These are phyloP conservation scores for Ochlodes sylvanus DNA, from an alignment of 2,888 invertebrate genomes.

Conservation along the genomic window DNA sequence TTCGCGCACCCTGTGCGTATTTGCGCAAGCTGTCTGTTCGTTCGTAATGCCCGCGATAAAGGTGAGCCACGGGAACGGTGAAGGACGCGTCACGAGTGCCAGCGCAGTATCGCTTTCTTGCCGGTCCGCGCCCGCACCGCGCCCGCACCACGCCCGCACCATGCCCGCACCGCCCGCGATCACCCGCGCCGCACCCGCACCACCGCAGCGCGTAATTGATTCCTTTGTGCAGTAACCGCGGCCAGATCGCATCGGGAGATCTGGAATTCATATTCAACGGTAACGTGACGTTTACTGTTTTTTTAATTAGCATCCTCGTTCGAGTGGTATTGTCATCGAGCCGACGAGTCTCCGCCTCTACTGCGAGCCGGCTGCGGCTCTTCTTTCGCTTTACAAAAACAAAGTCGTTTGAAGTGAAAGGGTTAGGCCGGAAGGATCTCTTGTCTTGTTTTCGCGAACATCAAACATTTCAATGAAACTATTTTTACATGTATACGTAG, in stretches of 20 bases:
- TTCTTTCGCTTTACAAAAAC: conserved; percentile 28
- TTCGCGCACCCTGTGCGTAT: background rate
- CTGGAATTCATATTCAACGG: conserved; percentile 66
- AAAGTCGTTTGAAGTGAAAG: conserved; percentile 37
- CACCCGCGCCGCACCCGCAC: too few species aligned
- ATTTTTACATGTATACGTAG: conserved; percentile 33
- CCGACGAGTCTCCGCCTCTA: conserved; percentile 6
- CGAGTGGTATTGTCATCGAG: conserved; percentile 42
- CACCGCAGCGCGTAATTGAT: conserved; percentile 70
- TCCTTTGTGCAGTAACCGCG: conserved; percentile 78
- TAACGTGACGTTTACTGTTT: conserved; percentile 62
- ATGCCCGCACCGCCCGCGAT: too few species aligned
- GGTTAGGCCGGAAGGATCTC: conserved; percentile 36
- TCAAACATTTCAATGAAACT: conserved; percentile 39
- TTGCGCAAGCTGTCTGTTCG: conserved; percentile 7
- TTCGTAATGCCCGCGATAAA: conserved; percentile 11
- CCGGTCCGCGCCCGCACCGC: conserved; percentile 50
- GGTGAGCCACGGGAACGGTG: conserved; percentile 28
- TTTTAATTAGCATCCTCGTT: conserved; percentile 70
- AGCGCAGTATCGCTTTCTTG: conserved; percentile 71
- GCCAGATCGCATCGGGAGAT: conserved; percentile 66
- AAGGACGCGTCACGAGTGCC: conserved; percentile 42
- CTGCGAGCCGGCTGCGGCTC: conserved; percentile 18
- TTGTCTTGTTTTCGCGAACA: conserved; percentile 37
- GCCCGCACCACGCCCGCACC: conserved; percentile 38